These are phyloP conservation scores for Vulpes lagopus DNA, from an alignment of 2,113 vertebrate species.

Conservation along the genomic window DNA sequence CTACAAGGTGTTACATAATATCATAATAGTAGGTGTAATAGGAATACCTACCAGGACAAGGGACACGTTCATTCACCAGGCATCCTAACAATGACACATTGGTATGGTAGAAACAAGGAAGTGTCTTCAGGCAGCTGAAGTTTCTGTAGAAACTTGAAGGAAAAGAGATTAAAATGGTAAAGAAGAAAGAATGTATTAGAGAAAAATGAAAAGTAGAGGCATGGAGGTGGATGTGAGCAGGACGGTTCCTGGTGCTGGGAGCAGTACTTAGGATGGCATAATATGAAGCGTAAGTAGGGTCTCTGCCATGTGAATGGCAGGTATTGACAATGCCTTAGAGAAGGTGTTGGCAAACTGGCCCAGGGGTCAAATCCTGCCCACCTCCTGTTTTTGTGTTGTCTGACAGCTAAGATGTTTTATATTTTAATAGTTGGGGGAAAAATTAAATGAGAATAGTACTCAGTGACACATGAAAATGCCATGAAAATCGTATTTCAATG, in stretches of 20 bases:
- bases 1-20: not conserved
- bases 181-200: not conserved
- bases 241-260: not conserved
- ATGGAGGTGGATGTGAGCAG: not conserved
- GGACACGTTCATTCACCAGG: not conserved
- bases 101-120: not conserved
- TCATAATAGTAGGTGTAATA: not conserved
- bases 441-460: not conserved
- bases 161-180: constrained; percentile 23
- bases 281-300: not conserved
- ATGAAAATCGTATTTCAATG: not conserved
- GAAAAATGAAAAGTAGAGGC: not conserved
- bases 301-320: not conserved
- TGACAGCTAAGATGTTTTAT: not conserved
- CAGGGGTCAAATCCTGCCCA: not conserved
- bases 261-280: not conserved
- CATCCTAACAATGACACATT: not conserved
- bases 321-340: not conserved
- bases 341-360: not conserved
- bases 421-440: not conserved
- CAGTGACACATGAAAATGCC: not conserved
- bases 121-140: not conserved
- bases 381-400: not conserved
- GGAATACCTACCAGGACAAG: not conserved
- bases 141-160: constrained; percentile 34